Evolutionary conservation across 2,113 vertebrate species (phyloP).

Genomic region (Oceanodroma tethys): DNA sequence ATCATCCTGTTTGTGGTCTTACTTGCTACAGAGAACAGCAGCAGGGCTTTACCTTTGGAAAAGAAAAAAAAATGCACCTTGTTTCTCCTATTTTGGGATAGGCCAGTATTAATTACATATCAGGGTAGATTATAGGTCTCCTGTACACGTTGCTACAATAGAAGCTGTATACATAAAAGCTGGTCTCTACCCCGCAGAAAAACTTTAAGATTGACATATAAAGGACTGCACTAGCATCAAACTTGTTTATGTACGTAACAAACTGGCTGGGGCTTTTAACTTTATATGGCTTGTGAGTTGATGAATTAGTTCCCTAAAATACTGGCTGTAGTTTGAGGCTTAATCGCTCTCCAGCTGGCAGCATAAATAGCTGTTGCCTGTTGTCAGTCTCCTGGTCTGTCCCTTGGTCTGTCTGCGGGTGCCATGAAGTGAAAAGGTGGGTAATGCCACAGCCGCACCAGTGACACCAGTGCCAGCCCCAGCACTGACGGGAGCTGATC

Average conservation of each 20-base stretch:
- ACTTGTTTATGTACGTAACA: not conserved
- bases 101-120: not conserved
- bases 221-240: not conserved
- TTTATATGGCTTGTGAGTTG: accelerated
- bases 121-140: not conserved
- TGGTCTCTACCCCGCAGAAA: not conserved
- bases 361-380: not conserved
- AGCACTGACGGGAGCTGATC: not conserved
- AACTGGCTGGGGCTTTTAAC: not conserved
- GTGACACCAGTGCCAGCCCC: not conserved
- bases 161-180: not conserved
- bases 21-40: not conserved
- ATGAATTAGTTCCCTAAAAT: not conserved
- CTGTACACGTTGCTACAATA: accelerated
- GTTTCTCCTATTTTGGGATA: not conserved
- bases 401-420: not conserved
- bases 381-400: not conserved
- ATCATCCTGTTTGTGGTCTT: conserved; percentile 41
- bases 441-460: not conserved
- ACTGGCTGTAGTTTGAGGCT: not conserved
- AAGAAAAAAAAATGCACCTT: not conserved
- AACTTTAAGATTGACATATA: not conserved
- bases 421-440: not conserved
- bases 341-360: not conserved
- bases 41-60: not conserved